These are phyloP conservation scores for Trachymyrmex septentrionalis DNA, from an alignment of 1,140 invertebrate species.

Conservation along the genomic window DNA sequence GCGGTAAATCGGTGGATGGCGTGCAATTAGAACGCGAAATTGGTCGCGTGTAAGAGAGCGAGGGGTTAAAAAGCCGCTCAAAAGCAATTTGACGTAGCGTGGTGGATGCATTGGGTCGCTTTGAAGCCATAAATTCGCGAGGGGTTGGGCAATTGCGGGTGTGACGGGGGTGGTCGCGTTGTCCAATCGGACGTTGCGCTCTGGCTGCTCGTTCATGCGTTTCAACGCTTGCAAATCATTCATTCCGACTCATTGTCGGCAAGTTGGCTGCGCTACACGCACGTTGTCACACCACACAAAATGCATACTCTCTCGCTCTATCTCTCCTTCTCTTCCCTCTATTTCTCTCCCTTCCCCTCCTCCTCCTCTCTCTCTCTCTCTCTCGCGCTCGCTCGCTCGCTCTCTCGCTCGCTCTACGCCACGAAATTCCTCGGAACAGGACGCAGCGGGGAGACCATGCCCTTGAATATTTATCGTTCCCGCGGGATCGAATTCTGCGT, in stretches of 20 bases:
- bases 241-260: slow-evolving; percentile 77
- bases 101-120: slow-evolving; percentile 71
- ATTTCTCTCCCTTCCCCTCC: background rate
- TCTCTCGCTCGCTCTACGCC: background rate
- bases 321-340: background rate
- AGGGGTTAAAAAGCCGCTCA: slow-evolving; percentile 71
- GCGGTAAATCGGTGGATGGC: slow-evolving; percentile 22
- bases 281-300: slow-evolving; percentile 64
- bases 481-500: slow-evolving; percentile 71
- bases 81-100: slow-evolving; percentile 75
- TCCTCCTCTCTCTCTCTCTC: background rate
- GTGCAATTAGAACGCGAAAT: slow-evolving; percentile 71
- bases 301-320: slow-evolving; percentile 13
- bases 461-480: slow-evolving; percentile 77
- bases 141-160: slow-evolving; percentile 62
- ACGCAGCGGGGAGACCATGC: slow-evolving; percentile 39
- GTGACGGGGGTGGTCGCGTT: slow-evolving; percentile 51
- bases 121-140: slow-evolving; percentile 76
- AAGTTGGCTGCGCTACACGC: slow-evolving; percentile 70
- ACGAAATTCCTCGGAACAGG: slow-evolving; percentile 70
- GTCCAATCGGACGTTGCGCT: slow-evolving; percentile 77
- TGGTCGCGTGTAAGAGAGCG: slow-evolving; percentile 53
- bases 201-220: slow-evolving; percentile 77
- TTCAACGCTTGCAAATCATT: slow-evolving; percentile 81
- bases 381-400: background rate